phyloP scores from a whole-genome alignment of 2,113 vertebrate species.

The Theristicus caerulescens region DNA sequence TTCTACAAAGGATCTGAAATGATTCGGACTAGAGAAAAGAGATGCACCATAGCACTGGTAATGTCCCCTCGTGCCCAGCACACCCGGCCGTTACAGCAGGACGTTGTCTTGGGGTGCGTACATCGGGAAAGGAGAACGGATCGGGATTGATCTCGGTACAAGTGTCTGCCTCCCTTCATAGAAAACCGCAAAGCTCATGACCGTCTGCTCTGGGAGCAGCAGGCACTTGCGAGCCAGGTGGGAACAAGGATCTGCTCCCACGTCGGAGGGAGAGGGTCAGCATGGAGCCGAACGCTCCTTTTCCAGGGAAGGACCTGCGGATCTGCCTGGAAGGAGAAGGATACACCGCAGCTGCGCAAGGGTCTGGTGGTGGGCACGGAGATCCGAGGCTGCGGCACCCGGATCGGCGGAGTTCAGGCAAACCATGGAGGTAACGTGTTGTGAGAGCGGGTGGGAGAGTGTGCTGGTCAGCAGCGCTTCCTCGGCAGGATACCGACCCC shows the following conservation, averaged over 20 bases:
- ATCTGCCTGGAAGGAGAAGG: conserved; percentile 6
- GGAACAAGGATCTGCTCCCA: not conserved
- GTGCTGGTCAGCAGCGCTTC: conserved; percentile 52
- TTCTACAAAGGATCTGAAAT: conserved; percentile 58
- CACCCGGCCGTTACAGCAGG: not conserved
- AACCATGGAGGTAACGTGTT: conserved; percentile 55
- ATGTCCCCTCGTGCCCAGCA: conserved; percentile 1
- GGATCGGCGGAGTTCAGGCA: conserved; percentile 15
- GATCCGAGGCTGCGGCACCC: not conserved
- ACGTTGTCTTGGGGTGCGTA: not conserved
- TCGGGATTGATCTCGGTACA: not conserved
- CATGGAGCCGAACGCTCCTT: not conserved
- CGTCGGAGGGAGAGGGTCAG: fast-evolving
- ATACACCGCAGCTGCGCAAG: not conserved
- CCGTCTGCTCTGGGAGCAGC: not conserved
- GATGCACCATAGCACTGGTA: conserved; percentile 7
- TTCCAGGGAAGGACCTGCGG: not conserved
- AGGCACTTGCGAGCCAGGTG: not conserved
- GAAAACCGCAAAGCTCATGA: not conserved
- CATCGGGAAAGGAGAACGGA: not conserved
- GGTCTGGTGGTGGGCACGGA: conserved; percentile 6
- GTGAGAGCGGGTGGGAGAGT: not conserved
- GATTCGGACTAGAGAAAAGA: conserved; percentile 48
- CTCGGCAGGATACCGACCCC: conserved; percentile 44
- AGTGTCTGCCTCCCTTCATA: not conserved